phyloP scores from a whole-genome alignment of 2,113 vertebrate genomes.

The Etheostoma cragini region DNA sequence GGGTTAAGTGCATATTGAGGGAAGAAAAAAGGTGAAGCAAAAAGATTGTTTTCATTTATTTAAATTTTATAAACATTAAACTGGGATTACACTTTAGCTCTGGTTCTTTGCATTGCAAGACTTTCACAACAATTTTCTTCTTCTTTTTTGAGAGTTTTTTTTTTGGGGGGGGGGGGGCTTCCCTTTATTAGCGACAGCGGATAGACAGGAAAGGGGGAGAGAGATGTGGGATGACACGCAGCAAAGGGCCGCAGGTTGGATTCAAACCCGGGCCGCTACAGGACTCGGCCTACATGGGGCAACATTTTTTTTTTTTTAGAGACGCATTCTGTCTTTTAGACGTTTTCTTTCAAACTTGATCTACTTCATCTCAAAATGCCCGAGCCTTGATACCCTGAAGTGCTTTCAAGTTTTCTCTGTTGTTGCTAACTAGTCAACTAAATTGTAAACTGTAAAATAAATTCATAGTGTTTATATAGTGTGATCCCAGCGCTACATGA shows the following conservation, averaged over 20 bases:
- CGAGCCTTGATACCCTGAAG: not conserved
- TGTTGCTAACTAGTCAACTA: not conserved
- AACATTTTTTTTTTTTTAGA: no score
- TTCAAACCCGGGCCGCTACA: no score
- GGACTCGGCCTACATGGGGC: no score
- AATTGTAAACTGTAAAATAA: not conserved
- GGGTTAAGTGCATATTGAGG: not conserved
- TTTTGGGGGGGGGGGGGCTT: no score
- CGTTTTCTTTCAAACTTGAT: not conserved
- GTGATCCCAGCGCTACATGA: not conserved
- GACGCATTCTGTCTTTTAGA: not conserved
- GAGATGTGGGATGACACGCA: no score
- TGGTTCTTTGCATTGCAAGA: no score
- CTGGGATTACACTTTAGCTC: no score
- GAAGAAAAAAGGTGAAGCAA: not conserved
- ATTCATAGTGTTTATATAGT: not conserved
- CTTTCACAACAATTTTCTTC: no score
- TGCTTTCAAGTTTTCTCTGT: not conserved
- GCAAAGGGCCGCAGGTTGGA: no score
- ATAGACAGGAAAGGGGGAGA: no score
- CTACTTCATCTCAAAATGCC: not conserved
- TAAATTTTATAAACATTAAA: not conserved
- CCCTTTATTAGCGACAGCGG: no score
- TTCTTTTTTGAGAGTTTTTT: no score
- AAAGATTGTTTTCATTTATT: conserved; percentile 19